Evolutionary conservation across 2,888 invertebrate genomes (phyloP).

Genomic region (Abrostola tripartita): DNA sequence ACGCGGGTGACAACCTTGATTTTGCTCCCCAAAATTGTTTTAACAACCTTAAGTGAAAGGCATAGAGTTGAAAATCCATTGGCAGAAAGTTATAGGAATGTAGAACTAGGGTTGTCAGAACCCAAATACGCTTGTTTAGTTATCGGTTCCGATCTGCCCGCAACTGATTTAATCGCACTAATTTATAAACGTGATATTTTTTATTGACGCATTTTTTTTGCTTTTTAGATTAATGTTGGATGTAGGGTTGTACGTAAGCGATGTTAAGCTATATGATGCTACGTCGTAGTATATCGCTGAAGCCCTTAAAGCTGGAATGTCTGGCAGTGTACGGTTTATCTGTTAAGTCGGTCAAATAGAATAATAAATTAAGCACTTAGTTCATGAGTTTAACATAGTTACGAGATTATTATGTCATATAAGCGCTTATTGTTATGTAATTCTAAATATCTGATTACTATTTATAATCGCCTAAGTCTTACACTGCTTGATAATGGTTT

Average conservation of each 20-base stretch:
- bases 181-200: constrained; percentile 66
- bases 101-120: constrained; percentile 39
- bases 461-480: too few relatives aligned
- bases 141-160: constrained; percentile 63
- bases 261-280: constrained; percentile 16
- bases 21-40: background rate
- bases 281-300: constrained; percentile 2
- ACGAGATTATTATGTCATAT: background rate
- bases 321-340: background rate
- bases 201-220: constrained; percentile 51
- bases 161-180: constrained; percentile 65
- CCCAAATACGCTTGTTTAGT: constrained; percentile 61
- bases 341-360: background rate
- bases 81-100: constrained; percentile 2
- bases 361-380: background rate
- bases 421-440: background rate
- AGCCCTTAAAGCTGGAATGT: background rate
- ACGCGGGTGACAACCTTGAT: constrained; percentile 36
- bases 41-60: background rate
- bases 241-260: constrained; percentile 10
- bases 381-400: background rate
- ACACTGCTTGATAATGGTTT: too few relatives aligned
- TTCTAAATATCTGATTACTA: too few relatives aligned
- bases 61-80: constrained; percentile 23
- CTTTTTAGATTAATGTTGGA: constrained; percentile 33